A percentile compares a stretch with the other conserved stretches of the same genome.
Evolutionary conservation across 1,140 invertebrate species (phyloP).

Genomic region (Lysiphlebus fabarum): DNA sequence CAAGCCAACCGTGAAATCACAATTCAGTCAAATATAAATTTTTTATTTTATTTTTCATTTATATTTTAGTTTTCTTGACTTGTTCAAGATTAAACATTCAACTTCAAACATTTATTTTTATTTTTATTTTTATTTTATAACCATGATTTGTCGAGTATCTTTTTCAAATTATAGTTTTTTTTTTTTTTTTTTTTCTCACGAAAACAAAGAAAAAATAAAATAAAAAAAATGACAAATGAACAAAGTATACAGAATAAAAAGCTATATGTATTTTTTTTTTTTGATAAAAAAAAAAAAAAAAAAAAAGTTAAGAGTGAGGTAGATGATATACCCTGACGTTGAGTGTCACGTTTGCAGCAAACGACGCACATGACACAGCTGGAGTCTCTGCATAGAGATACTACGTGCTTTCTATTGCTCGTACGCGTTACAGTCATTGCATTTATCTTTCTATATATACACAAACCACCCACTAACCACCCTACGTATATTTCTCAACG

Average conservation of each 20-base stretch:
- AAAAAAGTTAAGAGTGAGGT: background rate
- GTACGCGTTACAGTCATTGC: slow-evolving; percentile 31
- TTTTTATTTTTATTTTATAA: slow-evolving; percentile 17
- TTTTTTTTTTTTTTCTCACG: no score
- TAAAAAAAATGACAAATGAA: background rate
- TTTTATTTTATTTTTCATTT: slow-evolving; percentile 25
- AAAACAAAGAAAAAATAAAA: no score
- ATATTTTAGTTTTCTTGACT: no score
- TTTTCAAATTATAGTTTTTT: no score
- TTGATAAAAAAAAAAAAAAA: no score
- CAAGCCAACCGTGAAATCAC: slow-evolving; percentile 50
- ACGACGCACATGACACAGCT: slow-evolving; percentile 48
- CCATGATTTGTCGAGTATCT: background rate
- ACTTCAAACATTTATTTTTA: background rate
- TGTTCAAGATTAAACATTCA: no score
- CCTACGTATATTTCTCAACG: slow-evolving; percentile 21
- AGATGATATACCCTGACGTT: slow-evolving; percentile 6
- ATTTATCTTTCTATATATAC: no score
- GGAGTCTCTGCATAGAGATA: slow-evolving; percentile 41
- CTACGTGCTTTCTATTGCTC: slow-evolving; percentile 40
- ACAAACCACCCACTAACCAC: slow-evolving; percentile 13
- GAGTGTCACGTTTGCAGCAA: slow-evolving; percentile 48
- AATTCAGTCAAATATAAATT: slow-evolving; percentile 31
- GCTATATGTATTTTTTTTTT: background rate
- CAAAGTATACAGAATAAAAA: slow-evolving; percentile 8